Base-by-base conservation (phyloP, 1,140 invertebrate genomes). In the Ostrea edulis region DNA sequence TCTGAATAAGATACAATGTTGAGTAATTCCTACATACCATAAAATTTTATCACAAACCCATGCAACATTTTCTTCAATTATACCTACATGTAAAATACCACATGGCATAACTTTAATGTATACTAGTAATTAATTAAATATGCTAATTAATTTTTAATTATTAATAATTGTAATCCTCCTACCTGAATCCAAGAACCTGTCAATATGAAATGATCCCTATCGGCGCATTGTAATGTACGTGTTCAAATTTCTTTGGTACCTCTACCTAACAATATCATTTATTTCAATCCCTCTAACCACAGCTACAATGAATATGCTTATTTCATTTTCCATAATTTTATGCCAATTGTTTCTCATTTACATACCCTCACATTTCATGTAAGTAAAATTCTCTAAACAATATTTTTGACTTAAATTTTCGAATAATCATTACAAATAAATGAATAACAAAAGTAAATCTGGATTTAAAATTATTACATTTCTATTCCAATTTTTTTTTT, bases 321-420 rank as follows among this genome's bases (percentile, higher is more conserved):
- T 77, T 29, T 77, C 68, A 77, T 77, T 77, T 77, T 77, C 68
- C 68, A 77, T 77, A 77, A 77, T 77, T 77, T 77, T 77, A 77
- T 77, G 68, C 68, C 68, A 77, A 77, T 77, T 77, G 22, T 77
- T 29, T 35, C 68, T 77, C 68, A 77, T 77, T 77, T 77, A 77
- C 68, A 77, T 77, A 77, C 25, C 68, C 68, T 77, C 68, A 77
- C 68, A 77, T 77, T 77, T 77, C 68, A 77, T 77, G 68, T 25
- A 77, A 25, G 9, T 29, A 71, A 71, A 29, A 29, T 29, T 29
- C 0, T 22, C 9, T 35, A 11, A 35, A 77, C 8, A 35, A 29
- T 25, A 4, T 58, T 58, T 58, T 17, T 20, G 8, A 62, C 55
- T n/a, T n/a, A n/a, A 44, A 44, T 44, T 44, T 44, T 44, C 35